Evolutionary conservation across 2,797 vertebrate species (phyloP), one percentile per base, ranked within the genome.

Genomic region (Urosaurus nigricauda): DNA sequence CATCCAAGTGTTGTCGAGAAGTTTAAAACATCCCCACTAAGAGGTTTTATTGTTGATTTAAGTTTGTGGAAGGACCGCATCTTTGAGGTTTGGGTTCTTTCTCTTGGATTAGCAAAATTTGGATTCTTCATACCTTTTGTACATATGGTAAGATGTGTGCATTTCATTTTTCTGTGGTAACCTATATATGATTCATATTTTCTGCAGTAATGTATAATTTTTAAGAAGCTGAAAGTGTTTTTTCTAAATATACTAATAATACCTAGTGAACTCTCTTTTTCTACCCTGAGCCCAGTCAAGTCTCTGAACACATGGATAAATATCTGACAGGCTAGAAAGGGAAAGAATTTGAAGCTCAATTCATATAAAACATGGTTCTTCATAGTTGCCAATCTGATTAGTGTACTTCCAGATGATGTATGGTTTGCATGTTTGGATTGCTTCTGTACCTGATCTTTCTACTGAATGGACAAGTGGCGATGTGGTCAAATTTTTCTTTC

Each of bases 31-130:
- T 94, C 92, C n/a, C 90, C 91, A 19, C n/a, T 93, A 88, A 94
- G 63, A 91, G 90, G 87, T 73, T 91, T 91, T 89, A 88, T 93
- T 75, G 73, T 93, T 74, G 92, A 92, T 84, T 92, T 93, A 87
- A 88, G 80, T 73, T 85, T 94, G 60, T 92, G 93, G 91, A 93
- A 93, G 63, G 87, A 94, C 78, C 83, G 85, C 29, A 87, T 92
- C 29, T 94, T 94, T 51, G 90, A 93, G 29, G 82, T 93, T 29
- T 94, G 93, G 93, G 93, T 94, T n/a, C 77, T 71, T 43, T 87
- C 92, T 65, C 92, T 93, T 85, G 93, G 93, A 71, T 83, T 94
- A 83, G 92, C 92, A 71, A 94, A 94, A 90, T 94, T 94, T 90
- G 92, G 93, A 75, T 92, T 94, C 87, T 94, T 90, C 83, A 94